phyloP scores from a whole-genome alignment of 2,113 vertebrate genomes.

The Jaculus jaculus region DNA sequence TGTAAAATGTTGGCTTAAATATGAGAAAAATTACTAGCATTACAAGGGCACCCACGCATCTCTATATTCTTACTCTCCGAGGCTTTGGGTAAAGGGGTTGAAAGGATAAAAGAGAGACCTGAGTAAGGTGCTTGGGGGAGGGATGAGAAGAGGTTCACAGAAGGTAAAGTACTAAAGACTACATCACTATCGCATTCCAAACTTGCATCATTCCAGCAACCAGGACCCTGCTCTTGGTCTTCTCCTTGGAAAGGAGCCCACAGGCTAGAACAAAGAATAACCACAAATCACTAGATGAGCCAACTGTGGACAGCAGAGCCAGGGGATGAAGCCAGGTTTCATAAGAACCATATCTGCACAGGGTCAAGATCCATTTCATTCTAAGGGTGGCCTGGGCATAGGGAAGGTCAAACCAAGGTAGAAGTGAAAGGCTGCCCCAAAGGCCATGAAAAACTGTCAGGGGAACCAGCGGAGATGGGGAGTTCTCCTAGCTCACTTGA shows the following conservation, averaged over 20 bases:
- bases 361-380: background rate
- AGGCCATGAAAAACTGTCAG: background rate
- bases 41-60: background rate
- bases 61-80: background rate
- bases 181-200: background rate
- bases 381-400: background rate
- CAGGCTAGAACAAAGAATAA: background rate
- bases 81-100: background rate
- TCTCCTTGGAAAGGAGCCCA: background rate
- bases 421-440: background rate
- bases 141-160: background rate
- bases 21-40: background rate
- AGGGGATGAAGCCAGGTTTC: background rate
- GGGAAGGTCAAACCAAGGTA: no score
- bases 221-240: background rate
- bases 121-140: fast-evolving
- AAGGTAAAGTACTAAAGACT: background rate
- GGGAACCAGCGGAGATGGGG: background rate
- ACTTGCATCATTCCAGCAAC: background rate
- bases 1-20: background rate
- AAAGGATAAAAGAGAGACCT: background rate
- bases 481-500: background rate
- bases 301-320: background rate
- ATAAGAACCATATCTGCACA: background rate
- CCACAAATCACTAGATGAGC: background rate